Base-by-base conservation (phyloP, 1,140 invertebrate genomes). In the Drosophila littoralis region DNA sequence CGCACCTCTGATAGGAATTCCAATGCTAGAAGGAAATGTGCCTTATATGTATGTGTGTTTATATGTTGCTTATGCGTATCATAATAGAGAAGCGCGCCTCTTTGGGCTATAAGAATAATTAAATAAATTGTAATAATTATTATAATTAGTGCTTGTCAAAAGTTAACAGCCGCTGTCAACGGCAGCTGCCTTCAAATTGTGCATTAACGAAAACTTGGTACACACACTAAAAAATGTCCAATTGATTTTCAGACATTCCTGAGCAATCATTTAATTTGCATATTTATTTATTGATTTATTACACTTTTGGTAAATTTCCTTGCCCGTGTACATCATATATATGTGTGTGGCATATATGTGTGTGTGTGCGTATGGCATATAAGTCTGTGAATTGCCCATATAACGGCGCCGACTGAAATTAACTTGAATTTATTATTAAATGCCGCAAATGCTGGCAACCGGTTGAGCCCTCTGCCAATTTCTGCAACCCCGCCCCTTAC, bases 331-430 rank as follows among this genome's bases (percentile, higher is more conserved):
- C 1, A 22, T 22, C 22, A 3, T 22, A 0, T 22, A 22, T 22
- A 22, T 22, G 3, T 22, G 22, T 22, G 3, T 22, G 22, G 22
- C 22, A 22, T 22, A 3, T 33, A 2, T 52, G 9, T 63, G 6
- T 63, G 10, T 46, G 9, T 55, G 22, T 28, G 22, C 3, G 17
- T 35, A 35, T 57, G 5, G 28, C 13, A 43, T 38, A 58, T 58
- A 51, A 48, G 48, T 66, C 57, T 71, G 73, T 46, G 52, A 72
- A 66, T 67, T 73, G 79, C 43, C 63, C 76, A 84, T 88, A 88
- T 88, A 88, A 88, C 84, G 84, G 84, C 84, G 84, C 84, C 84
- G 80, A 46, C 77, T 89, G 83, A 75, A 86, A 83, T 88, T 86
- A 86, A 88, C 61, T 79, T 80, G 77, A 81, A 84, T 84, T 84